A percentile compares a stretch with the other conserved stretches of the same genome.
These are phyloP conservation scores for Melanerpes formicivorus DNA, from an alignment of 2,113 vertebrate genomes.

Conservation along the genomic window DNA sequence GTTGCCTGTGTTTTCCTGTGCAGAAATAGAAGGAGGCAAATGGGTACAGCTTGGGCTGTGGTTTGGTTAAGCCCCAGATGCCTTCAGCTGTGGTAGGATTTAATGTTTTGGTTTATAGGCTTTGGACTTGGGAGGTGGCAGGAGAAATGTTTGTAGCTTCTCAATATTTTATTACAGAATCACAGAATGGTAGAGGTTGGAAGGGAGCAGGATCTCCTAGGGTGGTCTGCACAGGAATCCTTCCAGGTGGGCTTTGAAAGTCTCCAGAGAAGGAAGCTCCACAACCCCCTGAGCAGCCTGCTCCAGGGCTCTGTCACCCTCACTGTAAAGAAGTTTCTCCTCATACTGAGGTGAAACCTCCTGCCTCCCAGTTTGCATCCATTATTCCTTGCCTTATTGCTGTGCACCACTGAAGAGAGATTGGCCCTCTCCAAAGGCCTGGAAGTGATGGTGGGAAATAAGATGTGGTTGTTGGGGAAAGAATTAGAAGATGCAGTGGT, in stretches of 20 bases:
- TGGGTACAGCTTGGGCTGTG: not conserved
- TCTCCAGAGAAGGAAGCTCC: too few species aligned
- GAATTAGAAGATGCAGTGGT: not conserved
- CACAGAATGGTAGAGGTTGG: too few species aligned
- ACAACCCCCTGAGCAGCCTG: too few species aligned
- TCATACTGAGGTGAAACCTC: too few species aligned
- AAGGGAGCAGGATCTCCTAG: too few species aligned
- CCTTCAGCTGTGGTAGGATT: not conserved
- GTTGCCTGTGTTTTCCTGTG: not conserved
- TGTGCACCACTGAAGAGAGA: too few species aligned
- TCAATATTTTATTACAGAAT: not conserved
- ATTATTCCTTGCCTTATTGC: too few species aligned
- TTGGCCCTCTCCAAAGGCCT: not conserved
- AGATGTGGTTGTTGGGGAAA: not conserved
- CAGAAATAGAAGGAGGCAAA: fast-evolving
- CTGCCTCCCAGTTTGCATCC: too few species aligned
- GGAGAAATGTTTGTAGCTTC: not conserved
- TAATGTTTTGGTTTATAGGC: not conserved
- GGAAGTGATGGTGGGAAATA: not conserved
- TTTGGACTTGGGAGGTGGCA: fast-evolving
- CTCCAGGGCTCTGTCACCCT: too few species aligned
- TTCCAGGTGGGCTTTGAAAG: too few species aligned
- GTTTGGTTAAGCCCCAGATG: not conserved
- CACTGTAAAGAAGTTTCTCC: too few species aligned
- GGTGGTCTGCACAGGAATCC: too few species aligned